Base-by-base conservation (phyloP, 2,113 vertebrate genomes). In the Stictonetta naevosa region DNA sequence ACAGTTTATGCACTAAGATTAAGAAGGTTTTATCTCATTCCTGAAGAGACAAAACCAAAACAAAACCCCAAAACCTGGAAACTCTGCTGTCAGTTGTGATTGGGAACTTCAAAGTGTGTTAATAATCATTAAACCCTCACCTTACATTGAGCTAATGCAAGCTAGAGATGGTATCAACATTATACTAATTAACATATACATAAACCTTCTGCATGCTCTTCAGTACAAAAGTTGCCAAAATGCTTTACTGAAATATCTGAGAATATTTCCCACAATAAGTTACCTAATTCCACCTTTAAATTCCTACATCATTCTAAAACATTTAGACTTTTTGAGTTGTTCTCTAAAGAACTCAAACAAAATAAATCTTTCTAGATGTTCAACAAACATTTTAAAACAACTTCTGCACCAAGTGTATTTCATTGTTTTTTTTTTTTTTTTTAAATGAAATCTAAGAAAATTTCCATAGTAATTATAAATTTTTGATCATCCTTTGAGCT, bases 11-110 rank as follows among this genome's bases (percentile, higher is more conserved):
- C 52, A 26, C 29, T 19, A 69, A 75, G 78, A 95, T 92, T 95
- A 90, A 59, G 23, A 87, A 83, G 25, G 50, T 88, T 95, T 96
- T 96, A 90, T 40, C 79, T 95, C 90, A 90, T 94, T 86, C 52
- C 76, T 86, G 83, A 71, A 88, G 80, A 83, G 90, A 63, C 59
- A 67, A 90, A 92, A 91, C 7, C 25, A 50, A 26, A 40, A 63
- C 62, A 80, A 40, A 11, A 2, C 10, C 23, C 67, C 52, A 50
- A 4, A 83, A 88, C 8, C 42, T 11, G 40, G 68, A 90, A 88
- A 52, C 25, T 90, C 77, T 88, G 28, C 93, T 86, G 60, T 63
- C 76, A 88, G 26, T 93, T 63, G 58, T 74, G 33, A 91, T 77
- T 2, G 78, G 73, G 34, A 86, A 83, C 34, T 64, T 64, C 56